A percentile compares a stretch with the other conserved stretches of the same genome.
These are phyloP conservation scores for Megatriorchis doriae DNA, from an alignment of 2,113 vertebrate species.

Conservation along the genomic window DNA sequence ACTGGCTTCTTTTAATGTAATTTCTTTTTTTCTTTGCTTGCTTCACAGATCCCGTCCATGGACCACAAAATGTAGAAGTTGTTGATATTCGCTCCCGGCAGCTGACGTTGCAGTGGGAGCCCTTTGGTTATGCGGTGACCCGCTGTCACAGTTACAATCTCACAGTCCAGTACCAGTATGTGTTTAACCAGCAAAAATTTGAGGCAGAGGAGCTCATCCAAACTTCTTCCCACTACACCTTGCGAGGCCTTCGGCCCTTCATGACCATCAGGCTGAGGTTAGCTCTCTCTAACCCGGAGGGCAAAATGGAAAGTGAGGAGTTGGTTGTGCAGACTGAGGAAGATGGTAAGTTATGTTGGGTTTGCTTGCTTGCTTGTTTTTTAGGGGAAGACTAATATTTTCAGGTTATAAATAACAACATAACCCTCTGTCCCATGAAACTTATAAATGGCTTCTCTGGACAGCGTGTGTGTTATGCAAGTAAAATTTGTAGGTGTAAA, in stretches of 20 bases:
- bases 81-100: conserved; percentile 92
- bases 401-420: neutral
- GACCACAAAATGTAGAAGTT: conserved; percentile 91
- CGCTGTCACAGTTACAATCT: conserved; percentile 98
- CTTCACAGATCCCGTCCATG: conserved; percentile 88
- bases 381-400: neutral
- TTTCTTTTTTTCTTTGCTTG: neutral
- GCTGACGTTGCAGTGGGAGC: conserved; percentile 95
- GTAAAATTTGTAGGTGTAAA: neutral
- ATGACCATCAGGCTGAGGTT: conserved; percentile 88
- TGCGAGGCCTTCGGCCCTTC: conserved; percentile 89
- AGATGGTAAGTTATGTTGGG: conserved; percentile 75
- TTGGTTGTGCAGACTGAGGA: conserved; percentile 94
- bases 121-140: conserved; percentile 91
- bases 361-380: neutral
- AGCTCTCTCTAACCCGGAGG: conserved; percentile 92
- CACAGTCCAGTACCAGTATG: conserved; percentile 94
- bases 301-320: conserved; percentile 93
- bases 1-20: neutral
- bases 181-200: conserved; percentile 92
- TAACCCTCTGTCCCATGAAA: neutral
- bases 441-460: neutral
- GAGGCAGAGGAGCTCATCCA: conserved; percentile 89
- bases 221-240: conserved; percentile 92
- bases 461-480: neutral